phyloP scores from a whole-genome alignment of 2,113 vertebrate genomes.

The mouse (Mus musculus) region DNA sequence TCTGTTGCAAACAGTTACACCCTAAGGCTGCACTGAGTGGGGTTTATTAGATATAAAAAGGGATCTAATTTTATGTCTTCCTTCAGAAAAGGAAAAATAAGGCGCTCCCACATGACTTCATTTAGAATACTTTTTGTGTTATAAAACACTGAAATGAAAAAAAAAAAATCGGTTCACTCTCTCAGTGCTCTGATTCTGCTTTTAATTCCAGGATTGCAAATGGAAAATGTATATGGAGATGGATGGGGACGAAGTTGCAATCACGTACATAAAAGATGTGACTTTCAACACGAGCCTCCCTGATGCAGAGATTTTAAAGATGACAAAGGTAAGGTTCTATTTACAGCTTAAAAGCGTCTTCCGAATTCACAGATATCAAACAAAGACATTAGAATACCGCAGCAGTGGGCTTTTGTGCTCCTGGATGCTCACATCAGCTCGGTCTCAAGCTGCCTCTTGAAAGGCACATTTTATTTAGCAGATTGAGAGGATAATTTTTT shows the following conservation, averaged over 20 bases:
- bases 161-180: constrained; percentile 71
- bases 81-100: not conserved
- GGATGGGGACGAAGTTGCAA: constrained; percentile 97
- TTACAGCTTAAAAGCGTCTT: constrained; percentile 87
- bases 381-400: constrained; percentile 89
- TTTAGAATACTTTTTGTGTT: constrained; percentile 68
- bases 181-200: constrained; percentile 82
- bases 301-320: constrained; percentile 93
- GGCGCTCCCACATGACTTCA: constrained; percentile 39
- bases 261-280: constrained; percentile 98
- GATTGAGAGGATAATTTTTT: constrained; percentile 86
- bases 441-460: constrained; percentile 85
- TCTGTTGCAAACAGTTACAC: constrained; percentile 40
- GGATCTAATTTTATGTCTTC: constrained; percentile 64
- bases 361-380: constrained; percentile 86
- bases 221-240: constrained; percentile 99
- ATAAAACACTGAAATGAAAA: constrained; percentile 59
- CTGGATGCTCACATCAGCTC: constrained; percentile 78
- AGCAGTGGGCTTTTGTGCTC: constrained; percentile 87
- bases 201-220: constrained; percentile 95
- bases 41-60: constrained; percentile 18
- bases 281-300: constrained; percentile 94
- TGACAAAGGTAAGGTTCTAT: constrained; percentile 94
- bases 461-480: constrained; percentile 87
- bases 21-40: not conserved